These are phyloP conservation scores for Ceratina australensis DNA, from an alignment of 1,140 invertebrate species.

Conservation along the genomic window DNA sequence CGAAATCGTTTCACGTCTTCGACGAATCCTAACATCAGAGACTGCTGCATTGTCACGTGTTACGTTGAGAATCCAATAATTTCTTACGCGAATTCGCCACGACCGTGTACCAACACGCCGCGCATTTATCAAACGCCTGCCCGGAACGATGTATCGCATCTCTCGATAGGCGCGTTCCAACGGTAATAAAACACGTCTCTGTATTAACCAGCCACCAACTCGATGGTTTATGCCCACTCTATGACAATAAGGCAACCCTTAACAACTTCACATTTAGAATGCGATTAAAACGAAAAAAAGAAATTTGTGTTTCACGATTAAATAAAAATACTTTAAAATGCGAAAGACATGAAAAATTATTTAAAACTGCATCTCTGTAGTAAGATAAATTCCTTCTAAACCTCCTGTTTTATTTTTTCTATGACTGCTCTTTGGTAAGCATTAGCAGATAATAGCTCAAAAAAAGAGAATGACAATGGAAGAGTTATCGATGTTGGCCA, in stretches of 20 bases:
- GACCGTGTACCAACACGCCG: conserved; percentile 16
- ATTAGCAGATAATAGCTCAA: neutral
- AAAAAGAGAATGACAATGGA: neutral
- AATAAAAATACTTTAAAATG: neutral
- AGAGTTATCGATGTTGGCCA: neutral
- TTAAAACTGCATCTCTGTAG: too few relatives aligned
- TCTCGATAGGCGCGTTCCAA: neutral
- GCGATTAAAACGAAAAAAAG: neutral
- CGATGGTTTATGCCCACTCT: conserved; percentile 42
- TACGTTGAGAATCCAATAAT: conserved; percentile 39
- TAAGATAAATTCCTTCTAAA: too few relatives aligned
- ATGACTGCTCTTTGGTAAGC: neutral
- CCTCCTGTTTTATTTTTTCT: too few relatives aligned
- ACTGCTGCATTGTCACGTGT: conserved; percentile 9
- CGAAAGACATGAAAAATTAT: neutral
- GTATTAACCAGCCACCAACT: conserved; percentile 40
- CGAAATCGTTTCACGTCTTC: neutral
- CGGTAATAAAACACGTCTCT: conserved; percentile 47
- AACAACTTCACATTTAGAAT: conserved; percentile 9
- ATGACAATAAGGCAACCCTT: conserved; percentile 51
- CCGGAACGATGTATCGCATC: conserved; percentile 20
- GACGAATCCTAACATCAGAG: neutral
- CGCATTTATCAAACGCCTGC: conserved; percentile 28
- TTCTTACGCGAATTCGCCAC: conserved; percentile 28
- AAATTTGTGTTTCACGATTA: too few relatives aligned